phyloP scores from a whole-genome alignment of 2,888 invertebrate species.

The Metacarcinus magister region DNA sequence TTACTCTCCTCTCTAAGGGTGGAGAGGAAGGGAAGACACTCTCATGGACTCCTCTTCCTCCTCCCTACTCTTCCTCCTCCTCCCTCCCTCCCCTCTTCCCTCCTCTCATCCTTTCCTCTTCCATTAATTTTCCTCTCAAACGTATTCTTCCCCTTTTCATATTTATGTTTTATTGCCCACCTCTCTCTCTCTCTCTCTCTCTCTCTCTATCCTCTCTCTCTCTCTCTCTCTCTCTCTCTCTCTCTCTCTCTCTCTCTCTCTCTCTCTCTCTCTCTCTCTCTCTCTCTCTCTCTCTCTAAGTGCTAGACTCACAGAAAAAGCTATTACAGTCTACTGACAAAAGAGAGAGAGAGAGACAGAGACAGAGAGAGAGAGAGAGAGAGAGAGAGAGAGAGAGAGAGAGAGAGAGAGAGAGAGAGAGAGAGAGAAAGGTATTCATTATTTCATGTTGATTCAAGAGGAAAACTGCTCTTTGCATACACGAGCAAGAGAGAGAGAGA shows the following conservation, averaged over 20 bases:
- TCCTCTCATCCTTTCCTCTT: background rate
- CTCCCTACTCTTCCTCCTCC: background rate
- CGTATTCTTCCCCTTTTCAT: background rate
- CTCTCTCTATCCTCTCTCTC: background rate
- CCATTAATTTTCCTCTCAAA: constrained; percentile 33
- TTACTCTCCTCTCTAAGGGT: background rate
- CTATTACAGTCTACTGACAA: too few relatives aligned
- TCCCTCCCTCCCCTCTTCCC: background rate
- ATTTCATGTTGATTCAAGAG: background rate
- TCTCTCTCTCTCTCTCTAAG: too few relatives aligned
- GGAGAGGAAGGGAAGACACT: background rate
- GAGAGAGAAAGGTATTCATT: background rate
- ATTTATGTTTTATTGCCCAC: background rate
- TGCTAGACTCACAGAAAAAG: too few relatives aligned
- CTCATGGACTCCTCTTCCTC: background rate
- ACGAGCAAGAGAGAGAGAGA: too few relatives aligned
- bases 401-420: too few relatives aligned
- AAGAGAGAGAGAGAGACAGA: background rate
- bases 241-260: background rate
- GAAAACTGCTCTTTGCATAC: background rate
- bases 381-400: constrained; percentile 11
- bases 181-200: background rate
- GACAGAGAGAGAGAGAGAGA: constrained; percentile 15
- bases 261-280: background rate
- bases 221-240: constrained; percentile 52